Percentiles rank a stretch among this genome's conserved stretches.
phyloP scores from a whole-genome alignment of 2,113 vertebrate genomes.

The western clawed frog (Xenopus tropicalis) region UCB_Xtro_10.0 CM004444.2:180674501-180675000 shows the following conservation, averaged over 20 bases:
- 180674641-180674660: not conserved
- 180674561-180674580: too few relatives aligned
- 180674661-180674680: not conserved
- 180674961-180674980: too few relatives aligned
- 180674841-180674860: not conserved
- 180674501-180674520: too few relatives aligned
- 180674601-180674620: too few relatives aligned
- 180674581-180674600: too few relatives aligned
- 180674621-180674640: too few relatives aligned
- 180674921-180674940: not conserved
- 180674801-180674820: conserved; percentile 11
- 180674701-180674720: too few relatives aligned
- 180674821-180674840: not conserved
- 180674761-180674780: conserved; percentile 28
- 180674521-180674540: too few relatives aligned
- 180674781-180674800: conserved; percentile 21
- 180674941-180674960: too few relatives aligned
- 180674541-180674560: too few relatives aligned
- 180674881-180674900: conserved; percentile 29
- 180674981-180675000: too few relatives aligned
- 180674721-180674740: conserved; percentile 1
- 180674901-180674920: conserved; percentile 42
- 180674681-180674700: not conserved
- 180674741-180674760: conserved; percentile 17
- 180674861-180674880: conserved; percentile 40